Evolutionary conservation across 2,888 invertebrate species (phyloP), one percentile per base, ranked within the genome.

Genomic region (Ophion ellenae): DNA sequence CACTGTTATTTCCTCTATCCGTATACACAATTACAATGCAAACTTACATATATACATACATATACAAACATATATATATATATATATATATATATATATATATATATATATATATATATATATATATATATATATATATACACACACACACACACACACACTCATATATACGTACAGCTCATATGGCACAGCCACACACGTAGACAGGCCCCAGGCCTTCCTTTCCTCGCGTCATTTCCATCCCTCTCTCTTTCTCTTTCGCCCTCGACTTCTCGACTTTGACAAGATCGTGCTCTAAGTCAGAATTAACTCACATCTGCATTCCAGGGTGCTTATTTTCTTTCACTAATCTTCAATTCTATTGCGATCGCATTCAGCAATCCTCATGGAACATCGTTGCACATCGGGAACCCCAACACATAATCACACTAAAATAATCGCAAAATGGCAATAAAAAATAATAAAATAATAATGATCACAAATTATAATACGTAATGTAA

Each of bases 141-240:
- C 61, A n/a, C n/a, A n/a, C n/a, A n/a, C n/a, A n/a, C n/a, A n/a
- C n/a, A n/a, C n/a, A n/a, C n/a, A n/a, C n/a, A n/a, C n/a, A n/a
- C n/a, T n/a, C n/a, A 63, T 67, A 36, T 63, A 70, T 74, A 66
- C 67, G 57, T 67, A 79, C 71, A 24, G 28, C 17, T 20, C 71
- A 80, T 79, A 76, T 75, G 73, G 73, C 57, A 76, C 57, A 45
- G 45, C 66, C 28, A 57, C 28, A 74, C 75, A 80, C 57, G 71
- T 53, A 59, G 66, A 17, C 57, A 82, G 85, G 85, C 82, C 83
- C 20, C 47, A 28, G 79, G 82, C 85, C 77, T 61, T 81, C 74
- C 74, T 81, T 78, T 85, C 78, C 69, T 81, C 78, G 63, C 79
- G 32, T 59, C 69, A 57, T 71, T 64, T 66, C 53, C 64, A 32